Percentiles rank a stretch among this genome's conserved stretches.
Evolutionary conservation across 2,113 vertebrate species (phyloP).

Genomic region (Hippolais icterina): DNA sequence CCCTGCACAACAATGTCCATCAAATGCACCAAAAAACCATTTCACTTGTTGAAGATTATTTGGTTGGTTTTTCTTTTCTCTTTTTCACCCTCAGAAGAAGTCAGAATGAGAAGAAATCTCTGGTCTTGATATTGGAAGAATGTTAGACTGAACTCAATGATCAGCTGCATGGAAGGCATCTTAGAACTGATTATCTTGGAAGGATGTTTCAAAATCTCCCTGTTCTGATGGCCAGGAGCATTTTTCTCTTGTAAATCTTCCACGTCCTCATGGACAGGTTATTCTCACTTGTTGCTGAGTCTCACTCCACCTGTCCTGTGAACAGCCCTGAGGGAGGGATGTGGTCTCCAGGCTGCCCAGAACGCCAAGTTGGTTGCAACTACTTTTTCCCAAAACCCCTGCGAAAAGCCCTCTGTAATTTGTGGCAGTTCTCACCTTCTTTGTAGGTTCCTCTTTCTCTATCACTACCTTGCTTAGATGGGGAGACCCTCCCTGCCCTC

Average conservation of each 20-base stretch:
- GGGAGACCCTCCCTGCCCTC: not conserved
- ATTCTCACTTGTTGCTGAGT: not conserved
- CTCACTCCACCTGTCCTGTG: not conserved
- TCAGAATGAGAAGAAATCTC: not conserved
- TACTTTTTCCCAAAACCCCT: not conserved
- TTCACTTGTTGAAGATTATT: not conserved
- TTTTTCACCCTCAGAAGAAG: not conserved
- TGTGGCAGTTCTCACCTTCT: not conserved
- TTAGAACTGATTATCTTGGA: not conserved
- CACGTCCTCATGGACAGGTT: not conserved
- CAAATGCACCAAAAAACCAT: not conserved
- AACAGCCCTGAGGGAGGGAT: not conserved
- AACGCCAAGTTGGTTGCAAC: not conserved
- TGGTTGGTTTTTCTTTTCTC: not conserved
- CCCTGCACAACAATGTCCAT: rapidly evolving
- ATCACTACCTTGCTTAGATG: not conserved
- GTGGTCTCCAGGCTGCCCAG: not conserved
- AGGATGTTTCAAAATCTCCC: not conserved
- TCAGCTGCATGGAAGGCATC: not conserved
- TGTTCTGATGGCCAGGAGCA: not conserved
- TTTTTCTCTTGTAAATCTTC: not conserved
- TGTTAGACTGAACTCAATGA: not conserved
- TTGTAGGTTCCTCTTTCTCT: not conserved
- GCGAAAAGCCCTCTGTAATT: not conserved
- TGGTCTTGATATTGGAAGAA: not conserved